Conservation (phyloP, 1,140 invertebrate species). For the Mycetomoellerius zeteki region DNA sequence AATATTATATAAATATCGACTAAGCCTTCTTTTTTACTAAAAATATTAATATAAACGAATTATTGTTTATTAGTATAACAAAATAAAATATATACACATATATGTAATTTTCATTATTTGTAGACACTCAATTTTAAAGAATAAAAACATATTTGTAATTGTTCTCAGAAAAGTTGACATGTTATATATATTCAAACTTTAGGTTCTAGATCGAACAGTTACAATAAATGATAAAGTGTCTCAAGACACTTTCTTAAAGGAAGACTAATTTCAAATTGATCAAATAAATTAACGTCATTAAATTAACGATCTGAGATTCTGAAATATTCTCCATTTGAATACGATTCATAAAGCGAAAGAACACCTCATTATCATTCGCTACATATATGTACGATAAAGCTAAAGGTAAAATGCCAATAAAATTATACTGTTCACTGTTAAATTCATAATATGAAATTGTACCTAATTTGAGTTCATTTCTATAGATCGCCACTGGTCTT, state of each 20-base stretch:
- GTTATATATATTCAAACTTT: not conserved
- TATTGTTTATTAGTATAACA: not conserved
- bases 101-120: conserved; percentile 2
- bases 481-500: no score
- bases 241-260: not conserved
- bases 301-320: conserved; percentile 16
- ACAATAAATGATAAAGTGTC: not conserved
- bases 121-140: not conserved
- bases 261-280: not conserved
- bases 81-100: not conserved
- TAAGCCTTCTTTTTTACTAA: not conserved
- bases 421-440: conserved; percentile 1
- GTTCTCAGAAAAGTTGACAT: not conserved
- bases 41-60: not conserved
- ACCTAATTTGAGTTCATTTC: no score
- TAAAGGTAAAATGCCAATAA: not conserved
- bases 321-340: conserved; percentile 19
- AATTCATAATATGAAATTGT: no score
- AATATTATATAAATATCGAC: conserved; percentile 7
- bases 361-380: conserved; percentile 21
- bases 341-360: not conserved
- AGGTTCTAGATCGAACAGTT: not conserved
- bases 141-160: not conserved
- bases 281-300: conserved; percentile 1
- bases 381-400: not conserved